phyloP scores from a whole-genome alignment of 1,140 invertebrate species.

The Drosophila kepulauana region DNA sequence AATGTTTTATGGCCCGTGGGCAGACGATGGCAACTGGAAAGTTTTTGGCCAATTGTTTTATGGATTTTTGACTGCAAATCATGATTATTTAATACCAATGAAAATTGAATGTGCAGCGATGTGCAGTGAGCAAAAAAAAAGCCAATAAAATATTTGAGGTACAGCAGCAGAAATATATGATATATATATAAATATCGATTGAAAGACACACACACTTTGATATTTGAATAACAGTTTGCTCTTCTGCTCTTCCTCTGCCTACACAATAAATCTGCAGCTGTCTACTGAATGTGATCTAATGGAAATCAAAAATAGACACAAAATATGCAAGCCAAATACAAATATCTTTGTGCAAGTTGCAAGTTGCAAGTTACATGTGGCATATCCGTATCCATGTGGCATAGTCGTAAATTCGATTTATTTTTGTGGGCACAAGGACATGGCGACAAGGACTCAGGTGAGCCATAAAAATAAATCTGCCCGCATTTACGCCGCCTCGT shows the following conservation, averaged over 20 bases:
- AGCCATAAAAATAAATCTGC: slow-evolving; percentile 80
- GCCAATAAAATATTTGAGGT: slow-evolving; percentile 4
- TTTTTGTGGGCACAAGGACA: slow-evolving; percentile 14
- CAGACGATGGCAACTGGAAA: slow-evolving; percentile 10
- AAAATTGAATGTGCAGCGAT: slow-evolving; percentile 29
- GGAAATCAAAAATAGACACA: slow-evolving; percentile 16
- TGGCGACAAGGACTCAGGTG: slow-evolving; percentile 55
- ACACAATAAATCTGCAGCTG: not conserved
- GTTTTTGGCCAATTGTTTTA: slow-evolving; percentile 44
- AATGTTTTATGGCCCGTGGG: slow-evolving; percentile 34
- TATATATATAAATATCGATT: slow-evolving; percentile 10
- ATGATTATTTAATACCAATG: slow-evolving; percentile 47
- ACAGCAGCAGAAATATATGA: too few species aligned
- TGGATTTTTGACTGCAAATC: slow-evolving; percentile 44
- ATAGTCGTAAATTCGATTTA: slow-evolving; percentile 33
- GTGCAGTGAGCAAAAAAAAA: not conserved
- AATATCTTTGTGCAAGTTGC: slow-evolving; percentile 20
- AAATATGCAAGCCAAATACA: slow-evolving; percentile 21
- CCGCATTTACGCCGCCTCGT: slow-evolving; percentile 76
- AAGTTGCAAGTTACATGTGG: slow-evolving; percentile 3
- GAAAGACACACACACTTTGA: not conserved
- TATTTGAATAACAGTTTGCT: slow-evolving; percentile 23
- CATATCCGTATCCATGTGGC: not conserved
- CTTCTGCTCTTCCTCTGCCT: too few species aligned
- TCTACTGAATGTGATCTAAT: slow-evolving; percentile 12